phyloP scores from a whole-genome alignment of 2,888 invertebrate genomes.

The Nymphalis urticae region DNA sequence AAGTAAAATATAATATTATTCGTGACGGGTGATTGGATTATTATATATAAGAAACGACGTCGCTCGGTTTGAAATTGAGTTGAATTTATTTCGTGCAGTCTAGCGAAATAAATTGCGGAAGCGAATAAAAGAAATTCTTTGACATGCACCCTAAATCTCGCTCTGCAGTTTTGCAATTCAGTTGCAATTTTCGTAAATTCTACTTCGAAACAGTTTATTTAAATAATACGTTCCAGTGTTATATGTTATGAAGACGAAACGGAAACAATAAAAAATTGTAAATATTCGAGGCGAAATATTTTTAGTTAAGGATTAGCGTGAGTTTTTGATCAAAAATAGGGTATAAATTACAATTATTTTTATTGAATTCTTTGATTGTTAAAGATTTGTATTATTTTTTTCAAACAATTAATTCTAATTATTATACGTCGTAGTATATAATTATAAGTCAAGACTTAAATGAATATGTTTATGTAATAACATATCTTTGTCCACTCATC shows the following conservation, averaged over 20 bases:
- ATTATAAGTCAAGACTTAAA: too few relatives aligned
- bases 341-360: too few relatives aligned
- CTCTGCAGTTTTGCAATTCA: slow-evolving; percentile 7
- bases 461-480: too few relatives aligned
- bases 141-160: slow-evolving; percentile 4
- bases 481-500: too few relatives aligned
- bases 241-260: background rate
- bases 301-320: too few relatives aligned
- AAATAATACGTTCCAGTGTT: background rate
- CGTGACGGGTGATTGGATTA: slow-evolving; percentile 26
- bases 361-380: too few relatives aligned
- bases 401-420: too few relatives aligned
- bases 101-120: slow-evolving; percentile 20
- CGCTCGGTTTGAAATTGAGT: slow-evolving; percentile 15
- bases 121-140: slow-evolving; percentile 24
- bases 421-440: too few relatives aligned
- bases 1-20: slow-evolving; percentile 1
- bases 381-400: too few relatives aligned
- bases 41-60: slow-evolving; percentile 19
- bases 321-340: too few relatives aligned
- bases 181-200: background rate
- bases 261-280: background rate
- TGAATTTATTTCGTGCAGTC: slow-evolving; percentile 17
- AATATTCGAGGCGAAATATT: background rate
- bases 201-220: slow-evolving; percentile 2